A percentile compares a stretch with the other conserved stretches of the same genome.
Evolutionary conservation across 2,888 invertebrate species (phyloP).

Genomic region (Chironomus tentans): DNA sequence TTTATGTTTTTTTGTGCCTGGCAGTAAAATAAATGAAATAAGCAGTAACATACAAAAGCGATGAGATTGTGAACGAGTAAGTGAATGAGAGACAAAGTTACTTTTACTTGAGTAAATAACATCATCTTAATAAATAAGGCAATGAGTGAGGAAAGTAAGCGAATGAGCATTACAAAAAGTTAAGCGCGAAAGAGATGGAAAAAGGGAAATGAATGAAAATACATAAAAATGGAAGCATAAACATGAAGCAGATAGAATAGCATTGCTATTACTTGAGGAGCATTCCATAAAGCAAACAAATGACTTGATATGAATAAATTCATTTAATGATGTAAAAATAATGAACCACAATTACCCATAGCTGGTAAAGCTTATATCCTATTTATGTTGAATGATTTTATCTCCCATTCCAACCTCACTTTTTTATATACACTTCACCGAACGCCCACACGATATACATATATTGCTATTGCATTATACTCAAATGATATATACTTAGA

Average conservation of each 20-base stretch:
- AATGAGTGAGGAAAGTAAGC: not conserved
- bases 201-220: not conserved
- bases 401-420: not conserved
- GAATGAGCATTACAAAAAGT: not conserved
- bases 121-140: not conserved
- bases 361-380: not conserved
- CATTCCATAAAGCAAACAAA: conserved; percentile 13
- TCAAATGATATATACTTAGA: too few species aligned
- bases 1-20: conserved; percentile 7
- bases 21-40: not conserved
- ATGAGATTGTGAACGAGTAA: too few species aligned
- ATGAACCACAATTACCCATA: conserved; percentile 16
- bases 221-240: not conserved
- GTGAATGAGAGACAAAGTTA: too few species aligned
- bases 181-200: not conserved
- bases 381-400: conserved; percentile 1
- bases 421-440: not conserved
- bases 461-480: too few species aligned
- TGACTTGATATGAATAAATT: conserved; percentile 7
- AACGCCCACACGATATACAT: not conserved
- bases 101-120: not conserved
- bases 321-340: conserved; percentile 17
- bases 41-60: not conserved
- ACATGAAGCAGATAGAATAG: not conserved
- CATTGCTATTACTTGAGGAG: not conserved